phyloP scores from a whole-genome alignment of 2,113 vertebrate genomes.

The Poeciliopsis prolifica region DNA sequence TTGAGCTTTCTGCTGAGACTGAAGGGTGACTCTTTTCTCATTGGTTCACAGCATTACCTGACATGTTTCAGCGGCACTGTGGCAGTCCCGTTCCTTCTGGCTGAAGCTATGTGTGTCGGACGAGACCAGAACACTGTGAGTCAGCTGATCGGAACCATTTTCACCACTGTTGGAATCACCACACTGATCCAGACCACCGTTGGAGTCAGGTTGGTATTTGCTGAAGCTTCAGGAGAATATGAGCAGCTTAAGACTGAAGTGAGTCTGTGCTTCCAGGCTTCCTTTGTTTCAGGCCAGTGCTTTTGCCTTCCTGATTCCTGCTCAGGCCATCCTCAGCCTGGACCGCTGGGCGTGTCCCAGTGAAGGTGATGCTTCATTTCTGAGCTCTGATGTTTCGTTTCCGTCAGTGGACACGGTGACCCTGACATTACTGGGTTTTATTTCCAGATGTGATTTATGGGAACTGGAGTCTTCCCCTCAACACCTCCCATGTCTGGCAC shows the following conservation, averaged over 20 bases:
- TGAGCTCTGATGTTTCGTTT: neutral
- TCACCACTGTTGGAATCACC: constrained; percentile 93
- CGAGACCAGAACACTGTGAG: constrained; percentile 91
- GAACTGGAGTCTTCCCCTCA: constrained; percentile 87
- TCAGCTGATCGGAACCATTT: constrained; percentile 96
- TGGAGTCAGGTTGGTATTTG: constrained; percentile 89
- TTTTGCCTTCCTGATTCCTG: constrained; percentile 70
- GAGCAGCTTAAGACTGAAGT: neutral
- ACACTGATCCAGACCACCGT: constrained; percentile 94
- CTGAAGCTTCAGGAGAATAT: constrained; percentile 45
- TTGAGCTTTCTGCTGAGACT: too few relatives aligned
- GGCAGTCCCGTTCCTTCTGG: constrained; percentile 93
- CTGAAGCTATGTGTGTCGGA: constrained; percentile 92
- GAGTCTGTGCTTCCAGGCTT: constrained; percentile 50
- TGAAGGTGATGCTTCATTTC: constrained; percentile 38
- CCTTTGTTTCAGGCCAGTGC: constrained; percentile 74
- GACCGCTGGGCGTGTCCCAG: constrained; percentile 71
- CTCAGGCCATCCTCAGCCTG: constrained; percentile 68
- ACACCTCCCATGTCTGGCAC: constrained; percentile 93
- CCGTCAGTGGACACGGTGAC: neutral
- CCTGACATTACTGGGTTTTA: constrained; percentile 3
- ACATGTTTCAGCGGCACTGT: constrained; percentile 98
- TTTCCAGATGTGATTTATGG: constrained; percentile 91
- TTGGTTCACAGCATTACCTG: constrained; percentile 88
- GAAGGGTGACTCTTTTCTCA: neutral